phyloP scores from a whole-genome alignment of 1,140 invertebrate genomes.

The Heliconius melpomene region DNA sequence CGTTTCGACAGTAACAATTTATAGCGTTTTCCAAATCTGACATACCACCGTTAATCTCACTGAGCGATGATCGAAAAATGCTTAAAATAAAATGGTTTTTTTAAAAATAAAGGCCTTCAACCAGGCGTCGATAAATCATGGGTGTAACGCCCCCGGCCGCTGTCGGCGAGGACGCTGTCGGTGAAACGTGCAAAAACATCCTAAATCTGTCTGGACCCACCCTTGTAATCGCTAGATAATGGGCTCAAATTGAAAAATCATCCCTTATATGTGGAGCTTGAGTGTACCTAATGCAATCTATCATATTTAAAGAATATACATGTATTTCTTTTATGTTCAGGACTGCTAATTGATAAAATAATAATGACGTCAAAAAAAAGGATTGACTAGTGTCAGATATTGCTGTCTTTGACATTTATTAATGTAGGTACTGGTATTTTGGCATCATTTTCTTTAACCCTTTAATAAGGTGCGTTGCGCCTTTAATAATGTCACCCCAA shows the following conservation, averaged over 20 bases:
- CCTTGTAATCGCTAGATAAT: slow-evolving; percentile 56
- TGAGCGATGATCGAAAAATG: slow-evolving; percentile 47
- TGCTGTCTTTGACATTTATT: too few relatives aligned
- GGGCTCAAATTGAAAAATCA: slow-evolving; percentile 55
- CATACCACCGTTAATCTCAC: slow-evolving; percentile 37
- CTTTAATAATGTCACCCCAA: too few relatives aligned
- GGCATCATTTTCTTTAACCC: too few relatives aligned
- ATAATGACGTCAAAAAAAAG: not conserved
- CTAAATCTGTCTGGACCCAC: slow-evolving; percentile 53
- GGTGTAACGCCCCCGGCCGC: slow-evolving; percentile 38
- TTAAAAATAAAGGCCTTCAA: slow-evolving; percentile 48
- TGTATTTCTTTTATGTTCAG: not conserved
- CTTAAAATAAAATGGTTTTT: slow-evolving; percentile 47
- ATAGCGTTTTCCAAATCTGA: slow-evolving; percentile 13
- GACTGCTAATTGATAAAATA: not conserved
- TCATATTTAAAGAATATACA: slow-evolving; percentile 33
- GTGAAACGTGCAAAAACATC: slow-evolving; percentile 47
- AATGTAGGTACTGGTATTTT: too few relatives aligned
- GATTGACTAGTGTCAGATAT: not conserved
- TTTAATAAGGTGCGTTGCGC: too few relatives aligned
- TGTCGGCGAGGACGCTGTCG: slow-evolving; percentile 37
- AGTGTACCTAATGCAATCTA: slow-evolving; percentile 28
- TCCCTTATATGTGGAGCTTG: slow-evolving; percentile 40
- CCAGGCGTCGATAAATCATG: slow-evolving; percentile 50
- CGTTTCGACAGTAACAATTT: slow-evolving; percentile 15